phyloP scores from a whole-genome alignment of 1,140 invertebrate species.

The Lepidurus couesii region DNA sequence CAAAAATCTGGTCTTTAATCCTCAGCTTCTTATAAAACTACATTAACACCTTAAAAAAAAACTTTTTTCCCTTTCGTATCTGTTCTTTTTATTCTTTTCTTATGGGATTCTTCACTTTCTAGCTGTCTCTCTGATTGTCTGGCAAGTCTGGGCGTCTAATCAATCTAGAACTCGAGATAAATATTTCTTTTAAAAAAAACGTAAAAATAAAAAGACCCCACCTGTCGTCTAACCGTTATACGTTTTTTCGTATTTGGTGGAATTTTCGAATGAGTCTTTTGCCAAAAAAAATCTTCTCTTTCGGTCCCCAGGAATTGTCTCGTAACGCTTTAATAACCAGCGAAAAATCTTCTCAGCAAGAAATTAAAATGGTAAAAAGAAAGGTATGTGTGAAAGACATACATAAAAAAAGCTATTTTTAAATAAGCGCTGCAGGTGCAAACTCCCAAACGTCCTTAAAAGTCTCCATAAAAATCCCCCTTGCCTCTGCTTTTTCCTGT shows the following conservation, averaged over 20 bases:
- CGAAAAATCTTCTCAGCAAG: too few relatives aligned
- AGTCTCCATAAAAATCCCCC: slow-evolving; percentile 21
- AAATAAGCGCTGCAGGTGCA: slow-evolving; percentile 17
- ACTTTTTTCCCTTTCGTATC: background rate
- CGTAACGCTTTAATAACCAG: background rate
- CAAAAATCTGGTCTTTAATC: background rate
- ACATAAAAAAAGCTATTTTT: background rate
- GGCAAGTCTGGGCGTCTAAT: background rate
- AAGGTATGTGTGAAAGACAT: background rate
- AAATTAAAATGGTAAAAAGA: background rate
- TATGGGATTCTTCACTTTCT: background rate
- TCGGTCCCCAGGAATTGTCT: background rate
- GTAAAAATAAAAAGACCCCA: background rate
- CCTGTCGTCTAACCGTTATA: background rate
- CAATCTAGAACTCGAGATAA: background rate
- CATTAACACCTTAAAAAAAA: background rate
- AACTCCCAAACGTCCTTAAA: background rate
- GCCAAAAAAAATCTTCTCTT: background rate
- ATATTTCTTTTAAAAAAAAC: background rate
- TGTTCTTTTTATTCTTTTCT: background rate
- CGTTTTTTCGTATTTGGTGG: background rate
- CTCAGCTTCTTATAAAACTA: background rate
- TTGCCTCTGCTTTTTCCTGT: background rate
- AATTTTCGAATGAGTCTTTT: background rate
- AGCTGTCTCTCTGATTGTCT: slow-evolving; percentile 1